A percentile compares a stretch with the other conserved stretches of the same genome.
These are phyloP conservation scores for Aphelenchoides fujianensis DNA, from an alignment of 1,140 invertebrate species.

Conservation along the genomic window DNA sequence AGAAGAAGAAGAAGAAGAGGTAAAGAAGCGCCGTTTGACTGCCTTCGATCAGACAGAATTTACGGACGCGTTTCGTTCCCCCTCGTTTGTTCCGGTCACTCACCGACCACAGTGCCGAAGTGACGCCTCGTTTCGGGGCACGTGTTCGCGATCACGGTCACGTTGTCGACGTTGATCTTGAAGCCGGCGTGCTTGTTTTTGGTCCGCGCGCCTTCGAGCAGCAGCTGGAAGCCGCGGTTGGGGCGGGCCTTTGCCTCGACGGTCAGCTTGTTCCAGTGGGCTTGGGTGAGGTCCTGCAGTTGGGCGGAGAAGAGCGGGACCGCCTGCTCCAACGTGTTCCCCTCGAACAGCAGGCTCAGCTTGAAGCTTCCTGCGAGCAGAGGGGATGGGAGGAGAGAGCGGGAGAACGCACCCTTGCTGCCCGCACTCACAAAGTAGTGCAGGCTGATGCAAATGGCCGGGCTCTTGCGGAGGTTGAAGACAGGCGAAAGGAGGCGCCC, in stretches of 20 bases:
- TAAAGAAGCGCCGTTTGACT: no score
- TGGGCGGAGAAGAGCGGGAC: constrained; percentile 28
- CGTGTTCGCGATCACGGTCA: constrained; percentile 19
- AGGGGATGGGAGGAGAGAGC: background rate
- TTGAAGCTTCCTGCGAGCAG: constrained; percentile 28
- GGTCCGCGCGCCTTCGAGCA: constrained; percentile 26
- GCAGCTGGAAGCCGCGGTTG: constrained; percentile 26
- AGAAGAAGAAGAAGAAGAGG: no score
- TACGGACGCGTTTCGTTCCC: no score
- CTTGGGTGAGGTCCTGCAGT: constrained; percentile 20
- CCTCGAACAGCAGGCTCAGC: constrained; percentile 32
- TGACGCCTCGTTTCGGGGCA: constrained; percentile 24
- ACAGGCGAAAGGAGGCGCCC: constrained; percentile 39
- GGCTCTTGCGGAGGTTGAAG: constrained; percentile 31
- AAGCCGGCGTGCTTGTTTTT: constrained; percentile 26
- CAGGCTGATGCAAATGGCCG: constrained; percentile 29
- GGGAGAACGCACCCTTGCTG: constrained; percentile 33
- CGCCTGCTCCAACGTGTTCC: constrained; percentile 24
- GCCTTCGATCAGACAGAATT: no score
- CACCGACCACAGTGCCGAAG: constrained; percentile 26
- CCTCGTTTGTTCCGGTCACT: no score
- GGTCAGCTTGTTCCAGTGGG: constrained; percentile 17
- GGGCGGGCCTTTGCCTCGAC: constrained; percentile 24
- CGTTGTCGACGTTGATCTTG: constrained; percentile 23
- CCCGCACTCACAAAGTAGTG: constrained; percentile 18